Percentiles rank a stretch among this genome's conserved stretches.
These are phyloP conservation scores for Astropecten irregularis DNA, from an alignment of 53 echinoderm and acorn worm species.

Conservation along the genomic window DNA sequence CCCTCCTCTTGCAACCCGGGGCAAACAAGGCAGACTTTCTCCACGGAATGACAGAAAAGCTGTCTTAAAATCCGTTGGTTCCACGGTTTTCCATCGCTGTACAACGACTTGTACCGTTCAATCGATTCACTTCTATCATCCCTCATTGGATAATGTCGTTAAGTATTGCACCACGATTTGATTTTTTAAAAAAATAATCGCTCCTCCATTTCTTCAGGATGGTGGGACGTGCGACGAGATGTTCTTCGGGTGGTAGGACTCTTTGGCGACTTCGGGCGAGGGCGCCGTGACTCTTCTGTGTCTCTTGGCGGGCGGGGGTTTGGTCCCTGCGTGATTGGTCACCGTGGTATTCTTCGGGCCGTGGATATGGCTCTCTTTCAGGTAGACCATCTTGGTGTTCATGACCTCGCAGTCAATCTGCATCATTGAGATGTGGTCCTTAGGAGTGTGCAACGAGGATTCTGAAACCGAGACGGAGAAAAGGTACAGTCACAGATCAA, in stretches of 20 bases:
- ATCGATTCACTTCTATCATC: too few relatives aligned
- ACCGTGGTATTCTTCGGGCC: constrained; percentile 54
- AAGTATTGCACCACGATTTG: constrained; percentile 34
- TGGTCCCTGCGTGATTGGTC: constrained; percentile 10
- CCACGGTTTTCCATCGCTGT: too few relatives aligned
- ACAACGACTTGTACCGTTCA: too few relatives aligned
- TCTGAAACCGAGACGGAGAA: constrained; percentile 56
- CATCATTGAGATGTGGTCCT: constrained; percentile 98
- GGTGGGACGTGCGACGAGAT: constrained; percentile 22
- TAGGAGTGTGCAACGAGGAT: constrained; percentile 71
- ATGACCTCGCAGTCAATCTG: constrained; percentile 99
- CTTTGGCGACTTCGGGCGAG: neutral
- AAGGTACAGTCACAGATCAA: neutral
- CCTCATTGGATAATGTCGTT: too few relatives aligned
- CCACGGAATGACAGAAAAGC: too few relatives aligned
- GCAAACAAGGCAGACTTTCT: too few relatives aligned
- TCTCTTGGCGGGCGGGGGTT: neutral
- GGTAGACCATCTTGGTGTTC: constrained; percentile 87
- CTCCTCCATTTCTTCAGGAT: neutral
- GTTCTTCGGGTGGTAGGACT: constrained; percentile 52
- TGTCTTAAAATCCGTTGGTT: too few relatives aligned
- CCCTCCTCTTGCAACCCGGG: too few relatives aligned
- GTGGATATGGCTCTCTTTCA: constrained; percentile 64
- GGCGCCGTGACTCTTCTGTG: neutral
- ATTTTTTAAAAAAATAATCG: too few relatives aligned